Base-by-base conservation (phyloP, 2,888 invertebrate genomes). In the Drosophila vallismaia region DNA sequence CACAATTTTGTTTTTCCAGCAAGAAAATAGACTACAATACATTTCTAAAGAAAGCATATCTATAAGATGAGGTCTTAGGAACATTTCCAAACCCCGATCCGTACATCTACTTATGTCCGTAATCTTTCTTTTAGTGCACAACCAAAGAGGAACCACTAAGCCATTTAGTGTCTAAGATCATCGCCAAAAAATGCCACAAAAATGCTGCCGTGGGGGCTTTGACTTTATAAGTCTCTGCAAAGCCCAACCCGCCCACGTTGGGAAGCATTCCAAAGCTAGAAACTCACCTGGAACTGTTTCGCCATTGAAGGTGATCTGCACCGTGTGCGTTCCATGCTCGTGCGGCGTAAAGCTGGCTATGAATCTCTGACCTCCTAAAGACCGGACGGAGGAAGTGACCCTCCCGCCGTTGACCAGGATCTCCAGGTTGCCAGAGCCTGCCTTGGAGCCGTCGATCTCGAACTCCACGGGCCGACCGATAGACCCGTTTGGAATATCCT, bases 371-470 rank as follows among this genome's bases (percentile, higher is more conserved):
- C 96, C 95, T 46, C 98, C 98, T 51, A 98, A 93, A 63, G 97
- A 96, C 73, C 96, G 94, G 10, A 99, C 98, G 57, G 97, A 97
- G 81, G 98, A 98, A 7, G 98, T 97, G 28, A 99, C 98, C 74
- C 97, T 95, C 4, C 98, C 97, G 40, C 98, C 98, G 88, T 98
- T 98, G 7, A 98, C 98, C 75, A 98, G 94, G 77, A 99, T 96
- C 92, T 99, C 99, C 77, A 99, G 92, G 92, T 98, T 98, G 12
- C 99, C 99, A 3, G 98, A 97, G 38, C 99, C 99, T n/a, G 99
- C 98, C 76, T 95, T 94, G 66, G 97, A 96, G 60, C 98, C 98
- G 92, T 99, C 98, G 92, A 99, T 98, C 93, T 98, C 97, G 92
- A 99, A 99, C 92, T 98, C 97, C 55, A 98, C 97, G 56, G 98